These are phyloP conservation scores for Chionomys nivalis DNA, from an alignment of 2,113 vertebrate species.

Conservation along the genomic window DNA sequence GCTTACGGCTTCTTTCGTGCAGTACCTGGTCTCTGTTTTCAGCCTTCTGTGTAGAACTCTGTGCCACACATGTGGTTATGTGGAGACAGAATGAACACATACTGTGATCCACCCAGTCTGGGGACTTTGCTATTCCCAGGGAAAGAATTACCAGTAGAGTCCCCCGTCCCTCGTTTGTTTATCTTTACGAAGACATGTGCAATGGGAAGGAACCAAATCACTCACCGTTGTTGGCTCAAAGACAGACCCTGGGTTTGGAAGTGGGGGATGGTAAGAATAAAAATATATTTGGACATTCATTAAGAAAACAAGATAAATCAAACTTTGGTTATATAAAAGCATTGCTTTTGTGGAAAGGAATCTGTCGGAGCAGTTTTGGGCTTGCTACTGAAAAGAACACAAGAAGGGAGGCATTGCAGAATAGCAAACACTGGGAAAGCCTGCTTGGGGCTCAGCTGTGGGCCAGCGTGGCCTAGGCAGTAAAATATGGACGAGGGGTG, in stretches of 20 bases:
- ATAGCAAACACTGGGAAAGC: background rate
- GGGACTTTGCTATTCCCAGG: background rate
- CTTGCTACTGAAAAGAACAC: background rate
- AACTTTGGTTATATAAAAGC: constrained; percentile 29
- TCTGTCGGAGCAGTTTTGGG: constrained; percentile 13
- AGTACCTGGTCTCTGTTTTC: background rate
- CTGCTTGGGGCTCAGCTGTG: background rate
- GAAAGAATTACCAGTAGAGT: background rate
- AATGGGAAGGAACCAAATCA: background rate
- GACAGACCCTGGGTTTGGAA: background rate
- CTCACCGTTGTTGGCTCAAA: constrained; percentile 31
- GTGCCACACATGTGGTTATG: background rate
- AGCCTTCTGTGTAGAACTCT: background rate
- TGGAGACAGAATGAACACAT: background rate
- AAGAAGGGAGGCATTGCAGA: background rate
- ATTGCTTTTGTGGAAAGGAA: constrained; percentile 12
- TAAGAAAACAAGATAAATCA: constrained; percentile 62
- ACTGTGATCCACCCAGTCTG: background rate
- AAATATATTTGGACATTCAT: constrained; percentile 34
- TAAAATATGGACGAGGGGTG: accelerated
- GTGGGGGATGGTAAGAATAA: constrained; percentile 29
- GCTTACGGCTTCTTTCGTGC: background rate
- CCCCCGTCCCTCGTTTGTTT: background rate
- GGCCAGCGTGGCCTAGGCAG: background rate
- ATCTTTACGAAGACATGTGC: background rate